These are phyloP conservation scores for Panthera uncia DNA, from an alignment of 2,113 vertebrate species.

Conservation along the genomic window DNA sequence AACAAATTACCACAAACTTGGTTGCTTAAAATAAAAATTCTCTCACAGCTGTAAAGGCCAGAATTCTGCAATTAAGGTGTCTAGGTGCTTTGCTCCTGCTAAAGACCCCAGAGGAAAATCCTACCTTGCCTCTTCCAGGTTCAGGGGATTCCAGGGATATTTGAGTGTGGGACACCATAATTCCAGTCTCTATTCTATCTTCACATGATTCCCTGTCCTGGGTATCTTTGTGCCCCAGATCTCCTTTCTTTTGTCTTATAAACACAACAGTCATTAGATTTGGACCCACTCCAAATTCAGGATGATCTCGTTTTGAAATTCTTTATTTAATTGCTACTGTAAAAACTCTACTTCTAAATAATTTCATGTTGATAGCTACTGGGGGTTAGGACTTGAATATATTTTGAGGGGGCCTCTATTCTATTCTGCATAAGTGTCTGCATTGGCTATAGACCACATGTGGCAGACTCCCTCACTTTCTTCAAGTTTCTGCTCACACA, in stretches of 20 bases:
- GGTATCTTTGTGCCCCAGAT: not conserved
- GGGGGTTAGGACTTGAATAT: not conserved
- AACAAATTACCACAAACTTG: not conserved
- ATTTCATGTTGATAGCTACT: not conserved
- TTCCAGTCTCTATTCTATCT: not conserved
- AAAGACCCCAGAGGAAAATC: not conserved
- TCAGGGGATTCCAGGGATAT: not conserved
- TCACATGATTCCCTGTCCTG: not conserved
- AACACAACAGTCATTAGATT: not conserved
- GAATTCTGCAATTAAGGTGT: not conserved
- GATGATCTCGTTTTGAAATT: not conserved
- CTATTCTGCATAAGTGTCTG: not conserved
- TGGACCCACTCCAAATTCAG: not conserved
- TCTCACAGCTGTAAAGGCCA: not conserved
- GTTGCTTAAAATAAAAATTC: not conserved
- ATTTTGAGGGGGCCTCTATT: not conserved
- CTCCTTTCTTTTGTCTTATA: not conserved
- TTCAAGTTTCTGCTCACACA: not conserved
- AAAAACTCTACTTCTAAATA: not conserved
- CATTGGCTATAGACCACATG: too few relatives aligned
- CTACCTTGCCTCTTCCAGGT: not conserved
- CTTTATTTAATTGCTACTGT: not conserved
- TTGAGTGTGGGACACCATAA: fast-evolving
- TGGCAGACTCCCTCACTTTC: not conserved
- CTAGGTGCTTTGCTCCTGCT: not conserved